phyloP scores from a whole-genome alignment of 1,140 invertebrate genomes.

The Antheraea mylitta region DNA sequence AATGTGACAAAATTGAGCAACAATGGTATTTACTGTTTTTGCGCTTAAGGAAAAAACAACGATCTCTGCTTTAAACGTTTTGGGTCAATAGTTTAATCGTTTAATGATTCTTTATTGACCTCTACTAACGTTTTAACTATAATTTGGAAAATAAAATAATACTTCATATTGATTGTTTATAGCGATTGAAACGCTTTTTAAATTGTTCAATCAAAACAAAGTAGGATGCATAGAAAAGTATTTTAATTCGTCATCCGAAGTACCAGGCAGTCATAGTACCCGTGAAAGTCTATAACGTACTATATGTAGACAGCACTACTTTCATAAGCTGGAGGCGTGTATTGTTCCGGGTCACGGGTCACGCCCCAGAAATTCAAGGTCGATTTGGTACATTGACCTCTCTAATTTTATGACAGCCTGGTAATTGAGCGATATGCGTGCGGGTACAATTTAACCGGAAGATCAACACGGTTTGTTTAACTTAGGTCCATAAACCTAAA shows the following conservation, averaged over 20 bases:
- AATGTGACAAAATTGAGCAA: conserved; percentile 28
- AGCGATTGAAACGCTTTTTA: neutral
- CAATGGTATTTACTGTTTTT: conserved; percentile 20
- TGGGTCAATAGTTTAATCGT: conserved; percentile 12
- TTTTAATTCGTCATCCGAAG: conserved; percentile 15
- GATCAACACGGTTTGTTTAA: neutral
- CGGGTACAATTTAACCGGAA: neutral
- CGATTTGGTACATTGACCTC: conserved; percentile 32
- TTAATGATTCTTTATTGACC: neutral
- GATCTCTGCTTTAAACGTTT: conserved; percentile 10
- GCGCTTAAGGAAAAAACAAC: conserved; percentile 9
- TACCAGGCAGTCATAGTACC: conserved; percentile 41
- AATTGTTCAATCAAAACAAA: neutral
- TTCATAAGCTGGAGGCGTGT: conserved; percentile 24
- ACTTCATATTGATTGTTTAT: neutral
- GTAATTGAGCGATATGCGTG: conserved; percentile 16
- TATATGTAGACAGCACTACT: conserved; percentile 34
- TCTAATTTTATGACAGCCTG: conserved; percentile 35
- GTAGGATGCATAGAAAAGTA: neutral
- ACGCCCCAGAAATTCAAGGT: conserved; percentile 39
- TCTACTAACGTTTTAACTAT: neutral
- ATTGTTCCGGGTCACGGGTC: conserved; percentile 43
- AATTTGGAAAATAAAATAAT: neutral
- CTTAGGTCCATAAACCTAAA: too few species aligned
- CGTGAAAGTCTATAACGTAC: conserved; percentile 45